phyloP scores from a whole-genome alignment of 2,113 vertebrate genomes.

The Furnarius figulus region DNA sequence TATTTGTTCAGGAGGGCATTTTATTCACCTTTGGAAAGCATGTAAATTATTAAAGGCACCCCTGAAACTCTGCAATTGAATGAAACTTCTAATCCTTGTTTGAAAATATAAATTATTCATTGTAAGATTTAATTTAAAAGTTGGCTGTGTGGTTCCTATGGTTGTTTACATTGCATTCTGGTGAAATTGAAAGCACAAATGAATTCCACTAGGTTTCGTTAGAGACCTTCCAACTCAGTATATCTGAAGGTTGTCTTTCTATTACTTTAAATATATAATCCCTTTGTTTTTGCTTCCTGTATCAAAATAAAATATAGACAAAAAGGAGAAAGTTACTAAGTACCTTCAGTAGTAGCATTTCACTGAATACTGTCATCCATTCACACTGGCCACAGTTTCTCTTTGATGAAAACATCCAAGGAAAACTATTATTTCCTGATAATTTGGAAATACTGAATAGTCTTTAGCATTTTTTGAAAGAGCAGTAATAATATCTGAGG shows the following conservation, averaged over 20 bases:
- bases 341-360: neutral
- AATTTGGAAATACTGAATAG: neutral
- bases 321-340: neutral
- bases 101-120: constrained; percentile 74
- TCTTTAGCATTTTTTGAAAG: neutral
- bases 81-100: constrained; percentile 52
- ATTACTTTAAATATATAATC: neutral
- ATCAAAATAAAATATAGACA: neutral
- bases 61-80: constrained; percentile 46
- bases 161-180: constrained; percentile 32
- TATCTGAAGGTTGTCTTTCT: constrained; percentile 14
- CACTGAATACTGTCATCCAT: neutral
- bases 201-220: constrained; percentile 34
- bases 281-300: neutral
- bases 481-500: neutral
- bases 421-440: neutral
- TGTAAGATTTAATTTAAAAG: constrained; percentile 64
- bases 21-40: constrained; percentile 52
- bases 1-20: constrained; percentile 49
- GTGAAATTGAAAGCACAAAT: constrained; percentile 39
- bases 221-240: neutral
- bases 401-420: neutral
- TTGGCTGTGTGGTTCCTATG: constrained; percentile 20
- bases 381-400: neutral
- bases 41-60: constrained; percentile 62